A percentile compares a stretch with the other conserved stretches of the same genome.
phyloP scores from a whole-genome alignment of 1,140 invertebrate genomes.

The Choristoneura fumiferana region DNA sequence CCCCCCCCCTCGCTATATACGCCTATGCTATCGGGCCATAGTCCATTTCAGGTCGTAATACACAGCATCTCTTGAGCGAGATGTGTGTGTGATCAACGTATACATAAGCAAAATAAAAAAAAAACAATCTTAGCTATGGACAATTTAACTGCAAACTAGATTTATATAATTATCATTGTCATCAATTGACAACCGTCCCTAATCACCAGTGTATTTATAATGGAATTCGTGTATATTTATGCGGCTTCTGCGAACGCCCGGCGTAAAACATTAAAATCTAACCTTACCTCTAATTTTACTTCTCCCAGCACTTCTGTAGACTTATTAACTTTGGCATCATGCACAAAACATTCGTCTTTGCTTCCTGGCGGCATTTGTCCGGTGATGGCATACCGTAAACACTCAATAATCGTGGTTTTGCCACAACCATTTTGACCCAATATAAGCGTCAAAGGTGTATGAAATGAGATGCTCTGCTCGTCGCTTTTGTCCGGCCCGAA shows the following conservation, averaged over 20 bases:
- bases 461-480: slow-evolving; percentile 88
- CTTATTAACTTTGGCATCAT: slow-evolving; percentile 91
- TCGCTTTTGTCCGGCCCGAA: slow-evolving; percentile 89
- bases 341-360: slow-evolving; percentile 91
- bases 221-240: background rate
- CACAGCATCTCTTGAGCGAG: too few relatives aligned
- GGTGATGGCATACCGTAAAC: slow-evolving; percentile 93
- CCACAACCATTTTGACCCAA: slow-evolving; percentile 98
- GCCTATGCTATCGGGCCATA: too few relatives aligned
- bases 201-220: too few relatives aligned
- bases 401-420: slow-evolving; percentile 99
- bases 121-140: too few relatives aligned
- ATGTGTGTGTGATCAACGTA: too few relatives aligned
- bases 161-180: too few relatives aligned
- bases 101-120: too few relatives aligned
- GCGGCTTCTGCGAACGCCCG: background rate
- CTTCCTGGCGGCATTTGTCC: slow-evolving; percentile 92
- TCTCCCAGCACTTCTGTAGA: slow-evolving; percentile 78
- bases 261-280: slow-evolving; percentile 12
- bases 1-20: too few relatives aligned
- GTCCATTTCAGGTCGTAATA: too few relatives aligned
- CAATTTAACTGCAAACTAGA: too few relatives aligned
- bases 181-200: too few relatives aligned
- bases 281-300: slow-evolving; percentile 80
- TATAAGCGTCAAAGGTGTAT: slow-evolving; percentile 94